Evolutionary conservation across 2,888 invertebrate genomes (phyloP), one percentile per base, ranked within the genome.

Genomic region (Tryphoninae sp.): DNA sequence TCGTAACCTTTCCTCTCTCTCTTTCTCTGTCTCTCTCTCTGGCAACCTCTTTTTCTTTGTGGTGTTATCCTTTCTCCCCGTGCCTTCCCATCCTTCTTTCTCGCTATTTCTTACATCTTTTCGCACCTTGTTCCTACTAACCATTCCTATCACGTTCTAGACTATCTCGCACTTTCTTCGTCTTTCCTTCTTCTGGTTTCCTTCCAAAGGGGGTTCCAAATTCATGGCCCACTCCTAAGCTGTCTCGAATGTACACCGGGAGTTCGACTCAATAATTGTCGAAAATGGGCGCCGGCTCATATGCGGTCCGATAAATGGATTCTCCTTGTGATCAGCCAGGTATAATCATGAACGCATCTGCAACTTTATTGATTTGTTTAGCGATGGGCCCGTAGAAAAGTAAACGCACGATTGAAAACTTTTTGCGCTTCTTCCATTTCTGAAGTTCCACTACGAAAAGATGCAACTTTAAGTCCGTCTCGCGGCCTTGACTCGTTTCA

Each of bases 61-160:
- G 42, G 45, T 58, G 23, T 33, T 61, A 19, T 53, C 42, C 7
- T 55, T 49, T 19, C 74, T 53, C 65, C 49, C 9, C 53, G 33
- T 65, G 65, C 73, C 58, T 49, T 45, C 42, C 51, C 26, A n/a
- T 49, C 22, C 6, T 55, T 51, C 61, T 72, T 33, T 68, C 67
- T 53, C 55, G 45, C 45, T 9, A 4, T 33, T 53, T 65, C 49
- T 51, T 55, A 22, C 53, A 53, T 40, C 49, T 72, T 65, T 45
- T 73, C 78, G 40, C 26, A 9, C 65, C 2, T 68, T 55, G 19
- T 64, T 42, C 69, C 69, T 23, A 62, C 77, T 75, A 64, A 61
- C 65, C 53, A 81, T 81, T 81, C 78, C 13, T 83, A 78, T 64
- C 78, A 75, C 80, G 80, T 83, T 51, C 49, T 6, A 9, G 53